phyloP scores from a whole-genome alignment of 2,888 invertebrate genomes.

The Nyleta sp. region DNA sequence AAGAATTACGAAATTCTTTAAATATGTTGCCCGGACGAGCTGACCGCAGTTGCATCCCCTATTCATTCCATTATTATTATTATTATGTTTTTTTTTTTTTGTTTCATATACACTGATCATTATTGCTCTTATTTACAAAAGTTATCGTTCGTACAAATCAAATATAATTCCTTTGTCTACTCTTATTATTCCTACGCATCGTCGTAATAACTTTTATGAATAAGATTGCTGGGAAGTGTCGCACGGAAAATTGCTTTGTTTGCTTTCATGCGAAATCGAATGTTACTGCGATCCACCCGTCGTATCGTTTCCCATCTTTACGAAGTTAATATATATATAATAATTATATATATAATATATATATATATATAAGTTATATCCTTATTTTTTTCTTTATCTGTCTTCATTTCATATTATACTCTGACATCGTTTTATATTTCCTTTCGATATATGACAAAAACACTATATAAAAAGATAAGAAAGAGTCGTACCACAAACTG shows the following conservation, averaged over 20 bases:
- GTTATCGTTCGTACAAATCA: slow-evolving; percentile 38
- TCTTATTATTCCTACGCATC: slow-evolving; percentile 14
- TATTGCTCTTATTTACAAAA: slow-evolving; percentile 35
- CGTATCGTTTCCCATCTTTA: slow-evolving; percentile 63
- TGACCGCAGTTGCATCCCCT: slow-evolving; percentile 27
- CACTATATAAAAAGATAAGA: slow-evolving; percentile 71
- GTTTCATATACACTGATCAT: too few species aligned
- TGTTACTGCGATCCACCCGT: slow-evolving; percentile 19
- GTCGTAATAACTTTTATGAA: slow-evolving; percentile 26
- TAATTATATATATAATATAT: slow-evolving; percentile 39
- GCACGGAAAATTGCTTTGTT: neutral
- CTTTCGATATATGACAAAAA: slow-evolving; percentile 70
- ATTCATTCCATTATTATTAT: too few species aligned
- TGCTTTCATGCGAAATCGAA: neutral
- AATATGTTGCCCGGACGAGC: slow-evolving; percentile 46
- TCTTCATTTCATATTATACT: slow-evolving; percentile 49
- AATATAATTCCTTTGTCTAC: slow-evolving; percentile 37
- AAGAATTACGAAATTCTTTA: slow-evolving; percentile 69
- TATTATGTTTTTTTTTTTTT: too few species aligned
- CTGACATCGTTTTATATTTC: slow-evolving; percentile 63
- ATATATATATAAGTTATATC: slow-evolving; percentile 70
- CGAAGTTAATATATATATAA: slow-evolving; percentile 70
- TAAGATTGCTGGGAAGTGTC: slow-evolving; percentile 14
- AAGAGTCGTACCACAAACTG: slow-evolving; percentile 66
- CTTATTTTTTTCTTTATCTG: slow-evolving; percentile 66